Evolutionary conservation across 2,113 vertebrate species (phyloP).

Genomic region (Engraulis encrasicolus): DNA sequence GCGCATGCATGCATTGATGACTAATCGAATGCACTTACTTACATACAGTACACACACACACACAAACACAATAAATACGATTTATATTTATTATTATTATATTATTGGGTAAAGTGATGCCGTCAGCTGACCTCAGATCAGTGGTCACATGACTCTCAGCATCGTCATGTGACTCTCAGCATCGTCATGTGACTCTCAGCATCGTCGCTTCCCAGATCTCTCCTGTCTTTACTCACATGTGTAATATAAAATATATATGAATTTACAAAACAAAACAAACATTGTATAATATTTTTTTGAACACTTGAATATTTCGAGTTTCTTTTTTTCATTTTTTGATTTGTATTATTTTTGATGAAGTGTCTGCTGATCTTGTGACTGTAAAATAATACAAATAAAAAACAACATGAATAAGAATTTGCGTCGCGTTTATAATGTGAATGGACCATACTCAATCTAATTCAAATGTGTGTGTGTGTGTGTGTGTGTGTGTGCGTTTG

Average conservation of each 20-base stretch:
- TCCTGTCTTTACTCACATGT: constrained; percentile 64
- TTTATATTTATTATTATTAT: constrained; percentile 80
- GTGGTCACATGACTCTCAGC: no score
- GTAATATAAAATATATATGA: constrained; percentile 79
- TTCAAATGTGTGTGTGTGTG: constrained; percentile 22
- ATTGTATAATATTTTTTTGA: constrained; percentile 79
- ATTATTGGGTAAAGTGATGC: constrained; percentile 64
- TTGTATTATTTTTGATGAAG: constrained; percentile 67
- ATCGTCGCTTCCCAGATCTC: constrained; percentile 57
- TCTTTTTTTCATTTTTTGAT: constrained; percentile 72
- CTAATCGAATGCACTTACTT: no score
- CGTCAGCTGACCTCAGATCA: background rate
- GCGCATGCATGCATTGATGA: no score
- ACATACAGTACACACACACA: constrained; percentile 66
- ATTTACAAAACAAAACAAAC: constrained; percentile 74
- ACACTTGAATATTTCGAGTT: constrained; percentile 71
- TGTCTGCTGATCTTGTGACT: constrained; percentile 79
- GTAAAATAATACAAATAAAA: no score
- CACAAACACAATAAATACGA: constrained; percentile 76
- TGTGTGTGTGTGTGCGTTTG: constrained; percentile 43
- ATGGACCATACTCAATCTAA: constrained; percentile 29
- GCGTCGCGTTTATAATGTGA: background rate
- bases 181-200: no score
- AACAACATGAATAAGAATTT: constrained; percentile 44
- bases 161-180: background rate